phyloP scores from a whole-genome alignment of 2,113 vertebrate species.

The Stigmatopora argus region DNA sequence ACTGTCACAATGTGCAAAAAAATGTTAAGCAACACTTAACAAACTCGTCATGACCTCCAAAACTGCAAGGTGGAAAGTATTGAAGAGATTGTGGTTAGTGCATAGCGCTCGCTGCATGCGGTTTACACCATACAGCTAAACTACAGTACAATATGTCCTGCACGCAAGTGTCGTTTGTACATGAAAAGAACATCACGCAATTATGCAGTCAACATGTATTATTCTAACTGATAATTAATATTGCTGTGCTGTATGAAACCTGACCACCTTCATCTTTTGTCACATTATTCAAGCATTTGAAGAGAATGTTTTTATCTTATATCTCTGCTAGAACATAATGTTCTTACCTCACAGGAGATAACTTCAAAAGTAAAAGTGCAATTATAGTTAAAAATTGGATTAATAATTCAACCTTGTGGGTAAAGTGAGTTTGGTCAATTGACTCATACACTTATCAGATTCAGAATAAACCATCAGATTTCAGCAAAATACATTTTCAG shows the following conservation, averaged over 20 bases:
- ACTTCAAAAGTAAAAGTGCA: background rate
- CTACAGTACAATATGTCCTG: slow-evolving; percentile 63
- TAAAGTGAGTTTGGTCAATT: background rate
- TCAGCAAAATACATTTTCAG: no score
- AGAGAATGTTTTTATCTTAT: background rate
- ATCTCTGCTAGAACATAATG: slow-evolving; percentile 31
- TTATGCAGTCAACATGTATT: background rate
- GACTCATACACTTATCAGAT: no score
- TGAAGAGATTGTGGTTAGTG: slow-evolving; percentile 60
- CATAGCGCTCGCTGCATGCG: slow-evolving; percentile 63
- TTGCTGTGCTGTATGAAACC: background rate
- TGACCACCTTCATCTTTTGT: no score
- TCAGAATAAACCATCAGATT: no score
- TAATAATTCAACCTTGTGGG: background rate
- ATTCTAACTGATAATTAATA: background rate
- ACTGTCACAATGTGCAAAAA: background rate
- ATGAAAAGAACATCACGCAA: slow-evolving; percentile 10
- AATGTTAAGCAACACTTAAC: background rate
- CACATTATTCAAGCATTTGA: background rate
- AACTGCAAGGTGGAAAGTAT: slow-evolving; percentile 59
- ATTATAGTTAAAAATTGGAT: background rate
- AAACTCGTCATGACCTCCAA: slow-evolving; percentile 43
- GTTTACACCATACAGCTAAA: slow-evolving; percentile 62
- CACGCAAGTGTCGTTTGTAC: slow-evolving; percentile 47
- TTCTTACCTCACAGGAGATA: slow-evolving; percentile 7